phyloP scores from a whole-genome alignment of 2,888 invertebrate genomes.

The Morpho helenor region DNA sequence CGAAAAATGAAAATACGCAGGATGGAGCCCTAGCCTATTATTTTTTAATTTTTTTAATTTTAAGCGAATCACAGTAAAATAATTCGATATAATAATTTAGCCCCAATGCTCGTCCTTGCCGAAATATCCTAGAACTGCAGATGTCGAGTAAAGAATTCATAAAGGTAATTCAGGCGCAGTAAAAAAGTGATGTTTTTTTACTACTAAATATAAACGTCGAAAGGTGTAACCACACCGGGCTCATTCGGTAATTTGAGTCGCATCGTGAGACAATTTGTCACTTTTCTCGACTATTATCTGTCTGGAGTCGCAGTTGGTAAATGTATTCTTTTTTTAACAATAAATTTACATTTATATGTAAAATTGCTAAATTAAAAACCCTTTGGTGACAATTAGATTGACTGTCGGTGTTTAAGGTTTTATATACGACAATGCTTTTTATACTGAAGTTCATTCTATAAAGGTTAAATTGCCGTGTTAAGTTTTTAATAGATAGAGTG shows the following conservation, averaged over 20 bases:
- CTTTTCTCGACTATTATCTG: constrained; percentile 25
- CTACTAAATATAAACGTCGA: constrained; percentile 10
- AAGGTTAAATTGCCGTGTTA: too few species aligned
- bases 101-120: neutral
- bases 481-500: too few species aligned
- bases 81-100: neutral
- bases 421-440: too few species aligned
- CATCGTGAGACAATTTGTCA: constrained; percentile 28
- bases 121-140: constrained; percentile 3
- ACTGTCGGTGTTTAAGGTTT: too few species aligned
- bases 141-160: constrained; percentile 1
- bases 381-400: too few species aligned
- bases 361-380: constrained; percentile 6
- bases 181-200: constrained; percentile 3
- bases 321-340: constrained; percentile 3
- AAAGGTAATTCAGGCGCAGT: constrained; percentile 1
- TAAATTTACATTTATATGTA: constrained; percentile 5
- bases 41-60: too few species aligned
- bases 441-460: too few species aligned
- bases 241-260: constrained; percentile 27
- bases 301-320: constrained; percentile 10
- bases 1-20: too few species aligned
- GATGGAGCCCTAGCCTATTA: too few species aligned
- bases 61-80: too few species aligned
- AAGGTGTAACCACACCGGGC: constrained; percentile 30